phyloP scores from a whole-genome alignment of 2,888 invertebrate species.

The Notodonta ziczac region DNA sequence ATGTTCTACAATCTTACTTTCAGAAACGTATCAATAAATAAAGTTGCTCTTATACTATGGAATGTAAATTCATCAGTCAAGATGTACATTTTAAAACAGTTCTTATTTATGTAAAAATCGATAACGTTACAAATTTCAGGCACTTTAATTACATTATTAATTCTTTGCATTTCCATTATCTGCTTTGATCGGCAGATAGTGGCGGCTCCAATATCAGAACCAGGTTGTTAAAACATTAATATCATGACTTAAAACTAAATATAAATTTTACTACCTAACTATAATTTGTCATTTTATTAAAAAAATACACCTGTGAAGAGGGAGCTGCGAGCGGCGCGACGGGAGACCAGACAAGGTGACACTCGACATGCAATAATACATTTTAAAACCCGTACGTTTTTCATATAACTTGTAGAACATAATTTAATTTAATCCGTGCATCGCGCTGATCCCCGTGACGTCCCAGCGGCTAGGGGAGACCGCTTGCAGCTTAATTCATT shows the following conservation, averaged over 20 bases:
- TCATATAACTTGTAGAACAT: conserved; percentile 3
- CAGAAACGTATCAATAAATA: neutral
- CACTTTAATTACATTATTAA: conserved; percentile 1
- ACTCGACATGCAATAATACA: conserved; percentile 16
- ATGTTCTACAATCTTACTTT: no score
- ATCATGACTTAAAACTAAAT: conserved; percentile 31
- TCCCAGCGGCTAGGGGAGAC: conserved; percentile 9
- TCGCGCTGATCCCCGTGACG: neutral
- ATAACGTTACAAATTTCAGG: conserved; percentile 1
- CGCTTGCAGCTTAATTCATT: conserved; percentile 11
- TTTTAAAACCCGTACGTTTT: conserved; percentile 22
- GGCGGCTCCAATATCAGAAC: conserved; percentile 1
- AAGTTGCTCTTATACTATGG: conserved; percentile 9
- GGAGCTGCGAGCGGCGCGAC: conserved; percentile 16
- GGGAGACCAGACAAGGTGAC: conserved; percentile 10
- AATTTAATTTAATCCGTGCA: neutral
- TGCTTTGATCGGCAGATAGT: neutral
- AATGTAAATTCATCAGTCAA: neutral
- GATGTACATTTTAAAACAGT: neutral
- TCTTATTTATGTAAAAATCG: neutral
- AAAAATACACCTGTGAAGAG: conserved; percentile 26
- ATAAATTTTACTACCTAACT: conserved; percentile 32
- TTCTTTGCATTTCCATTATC: neutral
- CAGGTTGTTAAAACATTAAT: conserved; percentile 14
- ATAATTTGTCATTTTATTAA: conserved; percentile 43